These are phyloP conservation scores for Synergus laeviventris DNA, from an alignment of 2,888 invertebrate genomes.

Conservation along the genomic window DNA sequence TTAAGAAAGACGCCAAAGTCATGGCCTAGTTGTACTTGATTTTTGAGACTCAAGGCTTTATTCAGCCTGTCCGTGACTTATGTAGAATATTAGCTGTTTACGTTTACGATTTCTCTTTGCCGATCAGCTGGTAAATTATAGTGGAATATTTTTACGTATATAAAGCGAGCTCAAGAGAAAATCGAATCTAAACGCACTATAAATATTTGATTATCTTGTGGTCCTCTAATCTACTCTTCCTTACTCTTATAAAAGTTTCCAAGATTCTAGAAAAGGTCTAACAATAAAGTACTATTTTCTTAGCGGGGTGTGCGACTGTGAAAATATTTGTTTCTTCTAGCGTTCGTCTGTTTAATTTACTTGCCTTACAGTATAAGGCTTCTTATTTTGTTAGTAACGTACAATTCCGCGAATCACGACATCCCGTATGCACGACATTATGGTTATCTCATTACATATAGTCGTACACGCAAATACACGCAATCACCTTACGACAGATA, in stretches of 20 bases:
- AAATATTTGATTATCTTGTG: background rate
- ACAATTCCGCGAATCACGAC: constrained; percentile 48
- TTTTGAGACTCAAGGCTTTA: constrained; percentile 28
- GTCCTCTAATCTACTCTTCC: background rate
- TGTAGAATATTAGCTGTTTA: constrained; percentile 31
- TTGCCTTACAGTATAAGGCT: background rate
- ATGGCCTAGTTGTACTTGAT: constrained; percentile 20
- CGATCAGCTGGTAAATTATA: constrained; percentile 27
- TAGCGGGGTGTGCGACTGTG: background rate
- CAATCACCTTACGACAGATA: constrained; percentile 55
- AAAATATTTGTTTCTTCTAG: background rate
- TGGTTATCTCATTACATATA: constrained; percentile 51
- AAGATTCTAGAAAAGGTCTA: background rate
- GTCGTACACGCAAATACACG: constrained; percentile 50
- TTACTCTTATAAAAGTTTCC: background rate
- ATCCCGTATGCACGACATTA: constrained; percentile 26
- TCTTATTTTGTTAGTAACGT: constrained; percentile 20
- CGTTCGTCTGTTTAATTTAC: constrained; percentile 1
- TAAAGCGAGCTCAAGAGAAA: background rate
- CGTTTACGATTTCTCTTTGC: constrained; percentile 35
- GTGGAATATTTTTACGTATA: constrained; percentile 8
- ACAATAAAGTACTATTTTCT: background rate
- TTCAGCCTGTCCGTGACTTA: constrained; percentile 12
- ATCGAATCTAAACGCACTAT: constrained; percentile 1
- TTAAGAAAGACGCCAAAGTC: constrained; percentile 14